Conservation (phyloP, 2,797 vertebrate genomes). For the Todus mexicanus region DNA sequence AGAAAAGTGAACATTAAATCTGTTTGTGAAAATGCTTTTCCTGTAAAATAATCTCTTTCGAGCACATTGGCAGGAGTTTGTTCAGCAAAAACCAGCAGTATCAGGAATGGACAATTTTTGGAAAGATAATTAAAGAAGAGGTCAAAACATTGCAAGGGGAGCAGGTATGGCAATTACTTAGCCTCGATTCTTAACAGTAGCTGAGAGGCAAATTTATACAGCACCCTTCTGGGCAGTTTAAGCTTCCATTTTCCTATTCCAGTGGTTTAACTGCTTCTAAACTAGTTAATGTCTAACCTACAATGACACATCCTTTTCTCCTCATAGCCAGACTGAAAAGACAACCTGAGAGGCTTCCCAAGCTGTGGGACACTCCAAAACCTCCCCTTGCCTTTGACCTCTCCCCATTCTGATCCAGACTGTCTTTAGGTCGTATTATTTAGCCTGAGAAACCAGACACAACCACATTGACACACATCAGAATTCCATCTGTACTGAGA, state of each 20-base stretch:
- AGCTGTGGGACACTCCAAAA: background rate
- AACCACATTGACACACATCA: background rate
- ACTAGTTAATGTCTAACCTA: background rate
- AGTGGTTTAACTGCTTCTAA: background rate
- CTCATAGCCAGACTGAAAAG: background rate
- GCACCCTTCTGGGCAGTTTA: background rate
- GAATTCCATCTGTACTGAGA: background rate
- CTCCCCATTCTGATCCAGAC: background rate
- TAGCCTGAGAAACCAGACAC: background rate
- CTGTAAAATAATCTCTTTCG: constrained; percentile 27
- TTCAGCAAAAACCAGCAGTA: background rate
- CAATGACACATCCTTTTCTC: background rate
- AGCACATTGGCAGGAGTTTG: background rate
- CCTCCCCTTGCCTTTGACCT: background rate
- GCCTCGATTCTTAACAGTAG: background rate
- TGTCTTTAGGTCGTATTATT: background rate
- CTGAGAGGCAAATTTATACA: background rate
- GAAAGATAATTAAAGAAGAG: constrained; percentile 31
- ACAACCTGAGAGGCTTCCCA: background rate
- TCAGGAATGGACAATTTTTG: background rate
- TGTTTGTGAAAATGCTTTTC: constrained; percentile 10
- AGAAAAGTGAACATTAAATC: constrained; percentile 4
- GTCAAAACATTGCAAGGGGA: background rate
- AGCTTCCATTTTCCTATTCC: background rate
- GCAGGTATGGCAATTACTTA: background rate